A percentile compares a stretch with the other conserved stretches of the same genome.
These are phyloP conservation scores for Martes martes DNA, from an alignment of 2,113 vertebrate species.

Conservation along the genomic window DNA sequence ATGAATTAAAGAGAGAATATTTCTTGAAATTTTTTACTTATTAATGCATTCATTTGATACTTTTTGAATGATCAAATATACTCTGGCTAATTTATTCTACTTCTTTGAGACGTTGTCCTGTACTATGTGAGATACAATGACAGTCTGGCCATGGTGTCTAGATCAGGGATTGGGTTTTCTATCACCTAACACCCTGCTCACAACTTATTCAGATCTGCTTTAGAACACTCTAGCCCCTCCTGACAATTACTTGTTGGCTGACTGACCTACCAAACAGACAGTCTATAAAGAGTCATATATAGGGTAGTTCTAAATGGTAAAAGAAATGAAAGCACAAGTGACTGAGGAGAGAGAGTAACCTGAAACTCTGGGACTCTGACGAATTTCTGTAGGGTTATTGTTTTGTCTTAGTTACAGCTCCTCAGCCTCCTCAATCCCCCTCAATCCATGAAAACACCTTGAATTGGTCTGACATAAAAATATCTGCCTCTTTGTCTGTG, in stretches of 20 bases:
- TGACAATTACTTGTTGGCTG: neutral
- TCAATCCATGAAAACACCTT: neutral
- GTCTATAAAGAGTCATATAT: neutral
- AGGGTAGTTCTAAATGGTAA: neutral
- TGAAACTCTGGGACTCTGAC: too few species aligned
- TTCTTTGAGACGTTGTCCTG: constrained; percentile 1
- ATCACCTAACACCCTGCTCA: neutral
- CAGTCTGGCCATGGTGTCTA: neutral
- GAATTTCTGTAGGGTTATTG: neutral
- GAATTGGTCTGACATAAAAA: neutral
- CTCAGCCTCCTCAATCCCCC: neutral
- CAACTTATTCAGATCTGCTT: neutral
- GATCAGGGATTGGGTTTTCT: constrained; percentile 19
- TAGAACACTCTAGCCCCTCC: neutral
- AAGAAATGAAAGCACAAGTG: neutral
- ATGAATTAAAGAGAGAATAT: constrained; percentile 66
- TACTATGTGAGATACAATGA: neutral
- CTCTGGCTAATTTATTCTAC: constrained; percentile 39
- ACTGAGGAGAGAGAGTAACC: neutral
- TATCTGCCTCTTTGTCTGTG: neutral
- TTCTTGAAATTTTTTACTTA: constrained; percentile 54
- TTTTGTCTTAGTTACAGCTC: neutral
- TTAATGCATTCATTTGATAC: constrained; percentile 64
- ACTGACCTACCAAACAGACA: neutral
- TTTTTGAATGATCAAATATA: constrained; percentile 56